These are phyloP conservation scores for Sturnira hondurensis DNA, from an alignment of 2,113 vertebrate genomes.

Conservation along the genomic window DNA sequence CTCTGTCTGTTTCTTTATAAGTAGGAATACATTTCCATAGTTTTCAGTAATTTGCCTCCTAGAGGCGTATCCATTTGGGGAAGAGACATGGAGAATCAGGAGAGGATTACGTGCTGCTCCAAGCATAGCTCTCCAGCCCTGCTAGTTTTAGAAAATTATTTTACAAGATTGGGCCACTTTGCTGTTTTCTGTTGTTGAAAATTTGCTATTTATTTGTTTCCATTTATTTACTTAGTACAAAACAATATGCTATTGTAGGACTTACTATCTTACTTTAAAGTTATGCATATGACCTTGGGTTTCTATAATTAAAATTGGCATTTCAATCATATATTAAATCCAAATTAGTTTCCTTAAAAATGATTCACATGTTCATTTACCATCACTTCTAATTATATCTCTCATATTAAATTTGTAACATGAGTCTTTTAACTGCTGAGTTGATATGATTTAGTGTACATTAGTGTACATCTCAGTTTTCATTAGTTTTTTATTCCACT, in stretches of 20 bases:
- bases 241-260: not conserved
- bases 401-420: not conserved
- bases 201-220: not conserved
- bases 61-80: not conserved
- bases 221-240: not conserved
- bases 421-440: not conserved
- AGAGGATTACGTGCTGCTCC: not conserved
- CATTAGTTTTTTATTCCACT: not conserved
- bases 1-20: not conserved
- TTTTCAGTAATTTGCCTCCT: not conserved
- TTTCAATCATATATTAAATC: not conserved
- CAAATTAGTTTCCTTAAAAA: not conserved
- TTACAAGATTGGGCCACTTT: not conserved
- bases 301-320: not conserved
- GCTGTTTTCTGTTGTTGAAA: not conserved
- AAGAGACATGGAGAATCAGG: not conserved
- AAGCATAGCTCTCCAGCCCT: not conserved
- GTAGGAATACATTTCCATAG: not conserved
- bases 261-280: not conserved
- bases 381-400: not conserved
- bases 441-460: not conserved
- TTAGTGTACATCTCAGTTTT: not conserved
- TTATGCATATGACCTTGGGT: not conserved
- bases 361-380: not conserved
- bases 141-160: not conserved